Evolutionary conservation across 2,797 vertebrate genomes (phyloP).

Genomic region (Orientallactaga sibirica): DNA sequence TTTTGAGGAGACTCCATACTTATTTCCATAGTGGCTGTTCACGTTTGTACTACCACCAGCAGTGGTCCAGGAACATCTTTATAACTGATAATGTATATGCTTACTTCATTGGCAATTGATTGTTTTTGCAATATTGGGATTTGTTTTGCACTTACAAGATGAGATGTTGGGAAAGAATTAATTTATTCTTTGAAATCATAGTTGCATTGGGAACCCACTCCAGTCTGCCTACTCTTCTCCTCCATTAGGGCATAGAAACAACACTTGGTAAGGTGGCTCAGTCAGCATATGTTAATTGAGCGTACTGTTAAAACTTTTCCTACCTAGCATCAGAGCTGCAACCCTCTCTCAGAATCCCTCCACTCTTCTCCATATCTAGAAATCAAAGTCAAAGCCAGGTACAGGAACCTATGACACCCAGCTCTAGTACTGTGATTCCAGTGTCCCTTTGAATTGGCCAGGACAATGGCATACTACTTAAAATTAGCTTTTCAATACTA

Average conservation of each 20-base stretch:
- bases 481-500: constrained; percentile 1
- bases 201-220: background rate
- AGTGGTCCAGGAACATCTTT: background rate
- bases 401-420: background rate
- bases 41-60: too few species aligned
- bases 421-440: too few species aligned
- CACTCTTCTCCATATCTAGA: background rate
- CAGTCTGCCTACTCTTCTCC: background rate
- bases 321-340: background rate
- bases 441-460: background rate
- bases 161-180: background rate
- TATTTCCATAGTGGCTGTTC: too few species aligned
- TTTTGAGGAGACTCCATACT: too few species aligned
- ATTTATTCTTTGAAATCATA: background rate
- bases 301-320: background rate
- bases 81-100: background rate
- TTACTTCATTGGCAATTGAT: constrained; percentile 1
- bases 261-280: too few species aligned
- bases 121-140: background rate
- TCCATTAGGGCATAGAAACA: background rate
- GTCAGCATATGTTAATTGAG: background rate
- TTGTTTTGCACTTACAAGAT: background rate
- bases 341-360: background rate
- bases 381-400: background rate
- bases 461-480: background rate